Conservation (phyloP, 2,113 vertebrate species). For the Fregetta grallaria region DNA sequence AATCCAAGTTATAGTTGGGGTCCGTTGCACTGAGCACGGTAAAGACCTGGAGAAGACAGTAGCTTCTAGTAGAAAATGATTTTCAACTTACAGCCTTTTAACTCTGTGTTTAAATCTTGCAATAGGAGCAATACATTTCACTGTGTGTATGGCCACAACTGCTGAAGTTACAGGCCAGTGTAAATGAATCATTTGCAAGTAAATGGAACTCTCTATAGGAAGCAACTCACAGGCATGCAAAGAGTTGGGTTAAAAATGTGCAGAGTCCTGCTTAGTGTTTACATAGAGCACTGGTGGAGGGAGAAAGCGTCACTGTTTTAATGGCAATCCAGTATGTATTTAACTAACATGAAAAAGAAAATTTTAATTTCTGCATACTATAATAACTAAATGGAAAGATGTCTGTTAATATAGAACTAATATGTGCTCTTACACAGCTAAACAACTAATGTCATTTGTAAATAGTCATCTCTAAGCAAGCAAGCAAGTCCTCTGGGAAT, state of each 20-base stretch:
- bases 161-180: background rate
- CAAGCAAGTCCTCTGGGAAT: background rate
- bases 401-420: background rate
- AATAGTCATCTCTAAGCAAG: background rate
- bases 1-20: background rate
- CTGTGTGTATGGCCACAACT: background rate
- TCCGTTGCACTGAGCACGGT: background rate
- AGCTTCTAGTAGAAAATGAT: background rate
- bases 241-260: background rate
- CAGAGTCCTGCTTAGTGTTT: background rate
- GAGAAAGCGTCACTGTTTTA: background rate
- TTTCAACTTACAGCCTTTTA: background rate
- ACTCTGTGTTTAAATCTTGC: background rate
- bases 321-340: background rate
- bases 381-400: background rate
- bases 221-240: background rate
- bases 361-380: background rate
- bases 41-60: background rate
- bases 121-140: background rate
- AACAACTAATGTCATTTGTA: background rate
- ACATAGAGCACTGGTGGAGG: background rate
- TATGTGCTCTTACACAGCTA: background rate
- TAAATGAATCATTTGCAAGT: background rate
- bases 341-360: background rate
- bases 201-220: background rate